Conservation (phyloP, 2,113 vertebrate genomes). For the Pituophis catenifer region DNA sequence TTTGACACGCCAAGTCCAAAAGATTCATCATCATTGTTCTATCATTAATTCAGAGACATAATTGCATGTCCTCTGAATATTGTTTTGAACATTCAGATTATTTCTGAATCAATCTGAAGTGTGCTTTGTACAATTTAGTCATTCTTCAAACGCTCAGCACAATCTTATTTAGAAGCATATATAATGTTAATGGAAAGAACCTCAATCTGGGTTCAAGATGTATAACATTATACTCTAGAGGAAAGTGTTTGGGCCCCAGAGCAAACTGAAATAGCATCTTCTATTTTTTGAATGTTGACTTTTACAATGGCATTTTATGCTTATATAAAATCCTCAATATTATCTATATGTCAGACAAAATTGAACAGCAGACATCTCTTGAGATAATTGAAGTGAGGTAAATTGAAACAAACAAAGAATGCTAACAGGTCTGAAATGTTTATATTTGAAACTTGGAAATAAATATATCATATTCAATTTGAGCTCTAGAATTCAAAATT, state of each 20-base stretch:
- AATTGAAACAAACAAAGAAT: not conserved
- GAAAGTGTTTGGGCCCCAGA: not conserved
- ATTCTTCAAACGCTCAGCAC: not conserved
- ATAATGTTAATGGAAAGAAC: not conserved
- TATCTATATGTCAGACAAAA: not conserved
- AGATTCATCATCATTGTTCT: not conserved
- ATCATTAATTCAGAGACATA: not conserved
- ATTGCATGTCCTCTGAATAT: not conserved
- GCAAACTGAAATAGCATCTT: not conserved
- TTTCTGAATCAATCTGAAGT: not conserved
- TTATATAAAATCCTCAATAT: not conserved
- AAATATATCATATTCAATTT: not conserved
- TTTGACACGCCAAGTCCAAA: not conserved
- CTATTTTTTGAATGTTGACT: not conserved
- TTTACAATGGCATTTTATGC: not conserved
- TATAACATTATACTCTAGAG: not conserved
- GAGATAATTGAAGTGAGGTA: not conserved
- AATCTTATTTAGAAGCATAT: not conserved
- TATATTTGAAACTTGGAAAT: not conserved
- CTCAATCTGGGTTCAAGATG: not conserved
- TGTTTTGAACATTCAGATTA: not conserved
- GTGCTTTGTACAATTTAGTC: not conserved
- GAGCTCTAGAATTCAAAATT: not conserved
- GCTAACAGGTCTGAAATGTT: not conserved
- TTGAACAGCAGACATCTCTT: not conserved